Percentiles rank a stretch among this genome's conserved stretches.
Conservation (phyloP, 2,113 vertebrate species). For the Lophius piscatorius region DNA sequence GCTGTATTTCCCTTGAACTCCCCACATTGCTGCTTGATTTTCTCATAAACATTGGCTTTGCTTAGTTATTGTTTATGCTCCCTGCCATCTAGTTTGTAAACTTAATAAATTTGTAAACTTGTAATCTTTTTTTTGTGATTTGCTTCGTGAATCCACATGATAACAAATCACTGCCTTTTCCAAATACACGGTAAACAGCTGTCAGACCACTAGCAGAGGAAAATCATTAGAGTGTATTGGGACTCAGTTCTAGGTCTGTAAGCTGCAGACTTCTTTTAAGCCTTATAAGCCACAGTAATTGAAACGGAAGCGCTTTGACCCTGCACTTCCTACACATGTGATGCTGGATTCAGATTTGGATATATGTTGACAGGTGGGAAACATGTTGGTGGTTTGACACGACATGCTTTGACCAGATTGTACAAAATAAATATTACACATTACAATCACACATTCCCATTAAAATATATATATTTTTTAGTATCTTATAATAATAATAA, state of each 20-base stretch:
- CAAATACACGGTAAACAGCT: constrained; percentile 2
- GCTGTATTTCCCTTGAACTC: constrained; percentile 2
- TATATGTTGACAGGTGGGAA: constrained; percentile 52
- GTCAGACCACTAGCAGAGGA: constrained; percentile 8
- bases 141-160: neutral
- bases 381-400: neutral
- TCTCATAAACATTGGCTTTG: constrained; percentile 1
- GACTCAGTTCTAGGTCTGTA: constrained; percentile 12
- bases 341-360: constrained; percentile 44
- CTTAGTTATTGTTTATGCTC: neutral
- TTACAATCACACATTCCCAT: constrained; percentile 8
- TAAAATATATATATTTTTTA: constrained; percentile 8
- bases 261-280: constrained; percentile 37
- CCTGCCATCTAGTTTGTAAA: neutral
- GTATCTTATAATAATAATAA: no score
- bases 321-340: constrained; percentile 49
- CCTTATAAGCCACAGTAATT: constrained; percentile 35
- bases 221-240: constrained; percentile 36
- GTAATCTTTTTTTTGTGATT: neutral
- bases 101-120: neutral
- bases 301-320: constrained; percentile 26
- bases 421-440: neutral
- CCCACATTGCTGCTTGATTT: neutral
- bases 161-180: neutral
- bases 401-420: constrained; percentile 18